These are phyloP conservation scores for Drosophila sturtevanti DNA, from an alignment of 1,140 invertebrate genomes.

Conservation along the genomic window DNA sequence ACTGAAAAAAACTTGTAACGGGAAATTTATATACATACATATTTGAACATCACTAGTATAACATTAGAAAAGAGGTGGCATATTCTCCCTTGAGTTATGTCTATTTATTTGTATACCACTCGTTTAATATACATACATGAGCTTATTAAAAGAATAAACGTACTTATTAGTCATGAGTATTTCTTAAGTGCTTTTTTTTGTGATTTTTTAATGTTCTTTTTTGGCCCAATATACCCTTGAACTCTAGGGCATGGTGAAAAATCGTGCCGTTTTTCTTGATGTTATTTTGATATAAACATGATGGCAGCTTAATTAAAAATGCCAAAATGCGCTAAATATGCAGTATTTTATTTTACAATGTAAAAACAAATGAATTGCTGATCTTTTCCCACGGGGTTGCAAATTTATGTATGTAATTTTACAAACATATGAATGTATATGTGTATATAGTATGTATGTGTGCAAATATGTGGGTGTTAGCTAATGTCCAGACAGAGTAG, in stretches of 20 bases:
- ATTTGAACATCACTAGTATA: background rate
- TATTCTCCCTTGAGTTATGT: too few species aligned
- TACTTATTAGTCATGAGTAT: too few species aligned
- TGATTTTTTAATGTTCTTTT: background rate
- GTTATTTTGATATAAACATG: slow-evolving; percentile 62
- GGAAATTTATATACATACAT: background rate
- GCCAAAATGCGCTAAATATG: slow-evolving; percentile 45
- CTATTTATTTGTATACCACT: too few species aligned
- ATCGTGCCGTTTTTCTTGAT: slow-evolving; percentile 54
- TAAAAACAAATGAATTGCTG: slow-evolving; percentile 4
- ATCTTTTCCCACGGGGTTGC: slow-evolving; percentile 9
- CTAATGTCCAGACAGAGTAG: slow-evolving; percentile 7
- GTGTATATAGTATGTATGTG: background rate
- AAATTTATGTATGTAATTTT: slow-evolving; percentile 10
- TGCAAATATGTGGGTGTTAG: background rate
- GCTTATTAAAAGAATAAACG: too few species aligned
- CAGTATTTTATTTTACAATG: slow-evolving; percentile 43
- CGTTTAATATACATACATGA: too few species aligned
- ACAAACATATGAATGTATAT: slow-evolving; percentile 3
- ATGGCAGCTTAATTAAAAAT: slow-evolving; percentile 70
- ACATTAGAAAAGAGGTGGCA: too few species aligned
- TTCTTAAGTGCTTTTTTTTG: too few species aligned
- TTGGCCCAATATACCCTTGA: slow-evolving; percentile 19
- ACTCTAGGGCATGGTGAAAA: slow-evolving; percentile 8
- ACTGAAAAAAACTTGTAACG: background rate